Conservation (phyloP, 1,140 invertebrate genomes). For the Drosophila pruinosa region DNA sequence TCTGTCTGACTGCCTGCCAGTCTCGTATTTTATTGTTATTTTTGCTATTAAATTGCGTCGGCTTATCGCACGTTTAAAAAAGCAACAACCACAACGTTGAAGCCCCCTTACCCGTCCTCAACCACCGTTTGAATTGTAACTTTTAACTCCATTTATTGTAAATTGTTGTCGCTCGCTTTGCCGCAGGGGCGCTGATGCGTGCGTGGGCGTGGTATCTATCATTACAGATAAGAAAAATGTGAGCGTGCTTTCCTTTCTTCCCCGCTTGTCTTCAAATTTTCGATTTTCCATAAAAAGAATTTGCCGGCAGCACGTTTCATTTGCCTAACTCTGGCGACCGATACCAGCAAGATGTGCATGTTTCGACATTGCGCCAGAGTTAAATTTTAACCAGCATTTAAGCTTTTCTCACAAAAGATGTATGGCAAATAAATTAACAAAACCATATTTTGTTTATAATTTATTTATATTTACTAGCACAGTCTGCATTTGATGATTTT, state of each 20-base stretch:
- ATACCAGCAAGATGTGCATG: background rate
- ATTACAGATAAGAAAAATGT: slow-evolving; percentile 70
- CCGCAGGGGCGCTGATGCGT: slow-evolving; percentile 34
- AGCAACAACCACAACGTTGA: slow-evolving; percentile 53
- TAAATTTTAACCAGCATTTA: no score
- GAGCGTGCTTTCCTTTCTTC: slow-evolving; percentile 36
- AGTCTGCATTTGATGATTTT: no score
- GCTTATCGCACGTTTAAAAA: slow-evolving; percentile 80
- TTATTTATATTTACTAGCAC: no score
- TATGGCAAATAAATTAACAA: no score
- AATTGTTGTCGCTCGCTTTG: slow-evolving; percentile 58
- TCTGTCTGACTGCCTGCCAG: slow-evolving; percentile 40
- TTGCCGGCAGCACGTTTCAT: slow-evolving; percentile 18
- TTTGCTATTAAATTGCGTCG: slow-evolving; percentile 80
- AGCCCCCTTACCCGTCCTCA: slow-evolving; percentile 9
- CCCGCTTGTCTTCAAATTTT: slow-evolving; percentile 20
- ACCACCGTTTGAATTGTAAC: slow-evolving; percentile 69
- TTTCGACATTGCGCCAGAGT: no score
- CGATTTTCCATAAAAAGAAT: slow-evolving; percentile 42
- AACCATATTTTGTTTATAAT: no score
- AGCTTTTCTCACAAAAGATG: no score
- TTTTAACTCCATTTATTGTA: slow-evolving; percentile 81
- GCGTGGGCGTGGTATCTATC: slow-evolving; percentile 71
- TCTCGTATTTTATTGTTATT: slow-evolving; percentile 80
- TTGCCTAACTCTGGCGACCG: background rate